phyloP scores from a whole-genome alignment of 2,888 invertebrate species.

The Baronia brevicornis region DNA sequence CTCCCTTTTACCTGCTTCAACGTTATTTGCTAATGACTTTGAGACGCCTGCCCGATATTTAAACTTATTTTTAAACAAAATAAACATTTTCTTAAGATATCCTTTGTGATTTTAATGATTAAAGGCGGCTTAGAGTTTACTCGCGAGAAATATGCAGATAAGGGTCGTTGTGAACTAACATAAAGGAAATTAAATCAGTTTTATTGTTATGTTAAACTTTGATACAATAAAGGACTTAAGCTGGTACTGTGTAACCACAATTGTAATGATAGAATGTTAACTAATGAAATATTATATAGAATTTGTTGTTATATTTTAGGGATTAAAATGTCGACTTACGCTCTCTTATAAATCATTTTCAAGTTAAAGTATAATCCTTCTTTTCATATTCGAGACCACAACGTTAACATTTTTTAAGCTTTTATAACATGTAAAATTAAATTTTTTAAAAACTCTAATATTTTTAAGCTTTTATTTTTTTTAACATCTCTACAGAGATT shows the following conservation, averaged over 20 bases:
- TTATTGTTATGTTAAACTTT: conserved; percentile 50
- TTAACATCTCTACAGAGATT: too few species aligned
- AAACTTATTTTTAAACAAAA: conserved; percentile 26
- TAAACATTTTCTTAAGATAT: conserved; percentile 22
- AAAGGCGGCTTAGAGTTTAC: conserved; percentile 48
- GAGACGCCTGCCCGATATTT: conserved; percentile 22
- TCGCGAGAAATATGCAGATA: conserved; percentile 41
- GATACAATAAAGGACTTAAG: conserved; percentile 26
- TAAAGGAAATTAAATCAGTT: conserved; percentile 38
- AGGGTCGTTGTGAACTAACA: conserved; percentile 29
- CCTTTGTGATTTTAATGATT: conserved; percentile 52
- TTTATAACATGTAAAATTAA: too few species aligned
- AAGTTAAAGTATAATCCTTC: too few species aligned
- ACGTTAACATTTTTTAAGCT: too few species aligned
- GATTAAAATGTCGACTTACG: too few species aligned
- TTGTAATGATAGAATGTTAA: not conserved
- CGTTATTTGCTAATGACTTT: conserved; percentile 56
- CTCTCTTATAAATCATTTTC: too few species aligned
- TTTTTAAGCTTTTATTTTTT: too few species aligned
- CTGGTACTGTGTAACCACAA: not conserved
- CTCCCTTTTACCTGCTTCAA: conserved; percentile 49
- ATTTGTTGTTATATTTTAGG: too few species aligned
- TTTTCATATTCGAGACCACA: too few species aligned
- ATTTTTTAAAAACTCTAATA: too few species aligned
- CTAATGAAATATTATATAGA: too few species aligned